These are phyloP conservation scores for Corvus hawaiiensis DNA, from an alignment of 2,113 vertebrate species.

Conservation along the genomic window DNA sequence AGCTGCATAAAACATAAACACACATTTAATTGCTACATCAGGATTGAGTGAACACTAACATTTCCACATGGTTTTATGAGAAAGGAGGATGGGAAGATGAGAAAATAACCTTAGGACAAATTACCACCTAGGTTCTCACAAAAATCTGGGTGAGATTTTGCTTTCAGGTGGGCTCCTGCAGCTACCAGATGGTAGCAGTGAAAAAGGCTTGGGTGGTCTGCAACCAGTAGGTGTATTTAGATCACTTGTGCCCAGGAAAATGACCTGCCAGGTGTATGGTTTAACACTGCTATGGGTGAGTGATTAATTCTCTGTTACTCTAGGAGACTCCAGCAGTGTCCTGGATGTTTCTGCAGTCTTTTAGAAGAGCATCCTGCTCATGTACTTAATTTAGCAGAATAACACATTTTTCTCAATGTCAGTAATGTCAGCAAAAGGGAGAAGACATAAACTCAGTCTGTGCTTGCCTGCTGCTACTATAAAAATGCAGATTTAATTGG, in stretches of 20 bases:
- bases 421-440: not conserved
- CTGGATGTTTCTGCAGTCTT: not conserved
- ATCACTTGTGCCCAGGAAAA: not conserved
- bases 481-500: not conserved
- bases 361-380: not conserved
- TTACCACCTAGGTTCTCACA: accelerated
- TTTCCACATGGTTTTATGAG: not conserved
- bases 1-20: not conserved
- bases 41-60: not conserved
- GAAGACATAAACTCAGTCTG: not conserved
- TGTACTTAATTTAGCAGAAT: not conserved
- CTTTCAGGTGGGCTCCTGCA: not conserved
- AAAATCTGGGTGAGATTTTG: not conserved
- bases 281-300: not conserved
- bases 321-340: not conserved
- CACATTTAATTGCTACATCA: not conserved
- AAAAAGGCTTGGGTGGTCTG: not conserved
- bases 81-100: not conserved
- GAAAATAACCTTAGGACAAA: not conserved
- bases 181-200: not conserved
- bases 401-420: not conserved
- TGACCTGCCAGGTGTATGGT: not conserved
- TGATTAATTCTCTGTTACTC: not conserved
- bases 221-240: not conserved
- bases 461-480: not conserved